Conservation (phyloP, 2,888 invertebrate genomes). For the Cyrtodaria siliqua region DNA sequence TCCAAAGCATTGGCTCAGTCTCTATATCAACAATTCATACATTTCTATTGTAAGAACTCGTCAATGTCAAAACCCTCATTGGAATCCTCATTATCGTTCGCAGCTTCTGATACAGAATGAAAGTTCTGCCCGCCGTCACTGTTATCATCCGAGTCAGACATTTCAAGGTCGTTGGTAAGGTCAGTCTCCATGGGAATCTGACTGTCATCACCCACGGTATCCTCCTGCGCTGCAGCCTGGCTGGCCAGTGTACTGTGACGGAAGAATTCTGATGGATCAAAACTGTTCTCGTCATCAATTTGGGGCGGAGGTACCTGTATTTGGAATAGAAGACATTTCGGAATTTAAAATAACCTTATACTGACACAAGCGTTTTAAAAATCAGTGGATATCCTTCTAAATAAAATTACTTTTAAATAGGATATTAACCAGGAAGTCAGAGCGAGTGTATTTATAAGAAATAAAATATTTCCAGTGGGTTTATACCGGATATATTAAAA, state of each 20-base stretch:
- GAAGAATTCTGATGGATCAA: slow-evolving; percentile 82
- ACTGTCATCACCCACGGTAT: slow-evolving; percentile 58
- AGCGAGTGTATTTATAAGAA: too few relatives aligned
- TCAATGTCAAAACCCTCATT: slow-evolving; percentile 82
- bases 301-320: slow-evolving; percentile 61
- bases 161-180: slow-evolving; percentile 78
- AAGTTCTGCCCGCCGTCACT: slow-evolving; percentile 69
- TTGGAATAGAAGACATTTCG: neutral
- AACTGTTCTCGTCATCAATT: slow-evolving; percentile 79
- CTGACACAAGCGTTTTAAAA: too few relatives aligned
- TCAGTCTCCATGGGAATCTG: slow-evolving; percentile 83
- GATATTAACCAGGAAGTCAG: too few relatives aligned
- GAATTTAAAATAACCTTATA: too few relatives aligned
- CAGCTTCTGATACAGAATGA: slow-evolving; percentile 6
- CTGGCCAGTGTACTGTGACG: slow-evolving; percentile 78
- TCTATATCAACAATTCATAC: too few relatives aligned
- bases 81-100: slow-evolving; percentile 35
- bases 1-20: too few relatives aligned
- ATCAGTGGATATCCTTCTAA: too few relatives aligned
- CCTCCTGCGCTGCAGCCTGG: slow-evolving; percentile 68
- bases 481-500: too few relatives aligned
- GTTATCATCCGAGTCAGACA: slow-evolving; percentile 90
- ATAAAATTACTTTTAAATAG: too few relatives aligned
- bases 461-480: too few relatives aligned
- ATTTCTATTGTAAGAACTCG: slow-evolving; percentile 71